Evolutionary conservation across 1,140 invertebrate species (phyloP), one percentile per base, ranked within the genome.

Genomic region (Drosophila micromelanica): DNA sequence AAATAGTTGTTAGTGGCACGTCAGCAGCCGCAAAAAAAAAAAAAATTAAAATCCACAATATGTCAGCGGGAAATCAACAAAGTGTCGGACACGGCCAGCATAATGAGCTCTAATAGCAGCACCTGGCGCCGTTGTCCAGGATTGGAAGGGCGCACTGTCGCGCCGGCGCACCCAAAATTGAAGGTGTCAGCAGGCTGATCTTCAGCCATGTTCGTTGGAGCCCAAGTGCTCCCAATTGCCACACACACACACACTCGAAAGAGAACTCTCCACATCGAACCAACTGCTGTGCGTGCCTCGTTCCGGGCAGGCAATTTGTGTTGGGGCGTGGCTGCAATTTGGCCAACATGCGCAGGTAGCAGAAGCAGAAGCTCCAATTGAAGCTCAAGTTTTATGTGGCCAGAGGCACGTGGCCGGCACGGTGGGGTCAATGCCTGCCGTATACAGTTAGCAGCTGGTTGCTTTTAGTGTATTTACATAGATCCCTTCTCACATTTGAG

Each of bases 171-270:
- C 27, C 30, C n/a, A n/a, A 68, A 68, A 68, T 69, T 69, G 65
- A 60, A 78, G 81, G 81, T 85, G 81, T 85, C 80, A 85, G 80
- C 80, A 74, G 80, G 80, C 81, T 85, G 80, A 85, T 86, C 68
- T 42, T 57, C 57, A 27, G 37, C 38, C 71, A 52, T 40, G 15
- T 52, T 37, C 15, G 30, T 15, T 46, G 32, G 23, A 32, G 30
- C 30, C 37, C 56, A 59, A 64, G 51, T 49, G 64, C 55, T 43
- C 15, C 9, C 35, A 68, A 55, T 64, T 56, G 17, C 30, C 35
- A 7, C 49, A 30, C 46, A 30, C 46, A 30, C 30, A 2, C 49
- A 12, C 17, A 37, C 12, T 12, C 17, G 3, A 2, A 30, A 8
- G 46, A 12, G 17, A 17, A 13, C 48, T 54, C 17, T 17, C 17